Percentiles rank a stretch among this genome's conserved stretches.
Conservation (phyloP, 2,113 vertebrate species). For the Vanacampus margaritifer region DNA sequence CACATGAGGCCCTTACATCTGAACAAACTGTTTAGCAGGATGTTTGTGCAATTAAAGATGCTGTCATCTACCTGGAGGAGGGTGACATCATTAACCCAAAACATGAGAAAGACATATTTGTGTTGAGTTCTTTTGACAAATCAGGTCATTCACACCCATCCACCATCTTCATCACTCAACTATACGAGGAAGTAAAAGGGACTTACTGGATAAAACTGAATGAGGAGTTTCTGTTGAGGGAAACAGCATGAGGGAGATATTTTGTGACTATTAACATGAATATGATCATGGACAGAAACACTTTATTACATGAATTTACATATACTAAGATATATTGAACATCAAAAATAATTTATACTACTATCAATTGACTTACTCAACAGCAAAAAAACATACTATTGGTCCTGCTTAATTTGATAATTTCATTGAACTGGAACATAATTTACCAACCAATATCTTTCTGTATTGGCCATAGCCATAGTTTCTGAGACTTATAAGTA, state of each 20-base stretch:
- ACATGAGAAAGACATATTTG: not conserved
- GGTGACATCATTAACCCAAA: not conserved
- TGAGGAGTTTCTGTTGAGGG: conserved; percentile 61
- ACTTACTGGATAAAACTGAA: conserved; percentile 71
- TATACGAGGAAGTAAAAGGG: not conserved
- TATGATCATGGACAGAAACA: not conserved
- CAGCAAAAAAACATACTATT: not conserved
- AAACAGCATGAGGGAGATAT: conserved; percentile 17
- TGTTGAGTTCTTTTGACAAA: not conserved
- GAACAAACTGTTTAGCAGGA: not conserved
- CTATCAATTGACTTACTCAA: not conserved
- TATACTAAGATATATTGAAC: not conserved
- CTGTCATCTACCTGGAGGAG: not conserved
- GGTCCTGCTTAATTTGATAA: not conserved
- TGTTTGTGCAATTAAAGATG: not conserved
- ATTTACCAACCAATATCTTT: no score
- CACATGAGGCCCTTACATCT: not conserved
- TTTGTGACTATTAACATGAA: not conserved
- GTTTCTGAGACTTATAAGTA: no score
- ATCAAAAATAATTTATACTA: no score
- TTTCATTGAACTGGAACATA: no score
- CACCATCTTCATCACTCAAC: not conserved
- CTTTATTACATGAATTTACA: not conserved
- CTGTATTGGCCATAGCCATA: no score
- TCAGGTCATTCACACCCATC: no score